phyloP scores from a whole-genome alignment of 2,888 invertebrate species.

The Saturnia japonica region DNA sequence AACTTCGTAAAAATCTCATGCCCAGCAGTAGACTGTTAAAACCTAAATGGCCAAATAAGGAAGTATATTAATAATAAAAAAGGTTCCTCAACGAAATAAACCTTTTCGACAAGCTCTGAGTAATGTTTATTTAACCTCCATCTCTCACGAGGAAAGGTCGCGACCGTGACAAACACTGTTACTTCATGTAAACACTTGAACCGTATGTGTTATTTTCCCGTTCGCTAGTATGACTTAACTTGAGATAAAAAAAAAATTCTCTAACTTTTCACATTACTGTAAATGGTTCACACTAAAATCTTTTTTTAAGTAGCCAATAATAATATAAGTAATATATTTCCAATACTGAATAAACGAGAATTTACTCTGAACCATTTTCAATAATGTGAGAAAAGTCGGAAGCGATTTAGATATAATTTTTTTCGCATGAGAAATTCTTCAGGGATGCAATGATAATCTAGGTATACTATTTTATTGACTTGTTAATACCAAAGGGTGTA shows the following conservation, averaged over 20 bases:
- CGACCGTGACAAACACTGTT: constrained; percentile 16
- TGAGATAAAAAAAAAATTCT: background rate
- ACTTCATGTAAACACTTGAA: constrained; percentile 17
- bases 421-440: too few species aligned
- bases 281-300: background rate
- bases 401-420: too few species aligned
- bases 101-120: background rate
- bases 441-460: too few species aligned
- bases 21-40: background rate
- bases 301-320: too few species aligned
- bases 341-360: too few species aligned
- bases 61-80: background rate
- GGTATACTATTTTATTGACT: too few species aligned
- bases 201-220: background rate
- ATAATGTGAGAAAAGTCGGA: too few species aligned
- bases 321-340: background rate
- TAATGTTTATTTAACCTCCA: constrained; percentile 8
- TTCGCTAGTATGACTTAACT: background rate
- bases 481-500: too few species aligned
- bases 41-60: background rate
- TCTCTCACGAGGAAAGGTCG: background rate
- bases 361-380: too few species aligned
- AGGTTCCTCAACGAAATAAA: background rate
- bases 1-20: too few species aligned
- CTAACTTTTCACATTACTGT: constrained; percentile 1